Conservation (phyloP, 37 sponge, comb jelly and placozoan genomes). For the Axinella damicornis region DNA sequence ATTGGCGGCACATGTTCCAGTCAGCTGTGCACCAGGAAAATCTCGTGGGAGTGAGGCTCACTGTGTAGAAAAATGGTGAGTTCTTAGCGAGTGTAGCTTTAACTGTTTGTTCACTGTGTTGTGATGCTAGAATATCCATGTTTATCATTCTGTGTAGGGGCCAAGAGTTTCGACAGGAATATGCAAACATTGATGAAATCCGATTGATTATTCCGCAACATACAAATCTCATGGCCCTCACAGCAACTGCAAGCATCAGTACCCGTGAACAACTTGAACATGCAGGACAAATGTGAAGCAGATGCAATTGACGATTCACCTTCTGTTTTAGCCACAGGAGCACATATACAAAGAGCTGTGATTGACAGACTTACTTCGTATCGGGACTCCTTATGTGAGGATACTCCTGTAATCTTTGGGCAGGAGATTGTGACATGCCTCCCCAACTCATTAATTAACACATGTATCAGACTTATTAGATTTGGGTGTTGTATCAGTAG, state of each 20-base stretch:
- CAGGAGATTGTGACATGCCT: no score
- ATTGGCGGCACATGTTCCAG: conserved; percentile 5
- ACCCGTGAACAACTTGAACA: no score
- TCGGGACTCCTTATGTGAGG: no score
- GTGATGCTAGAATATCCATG: background rate
- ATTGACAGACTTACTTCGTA: no score
- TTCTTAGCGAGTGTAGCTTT: background rate
- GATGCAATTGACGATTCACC: no score
- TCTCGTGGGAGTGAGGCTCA: conserved; percentile 4
- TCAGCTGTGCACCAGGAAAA: background rate
- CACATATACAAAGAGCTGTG: no score
- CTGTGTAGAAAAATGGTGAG: conserved; percentile 6
- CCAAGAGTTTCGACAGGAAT: background rate
- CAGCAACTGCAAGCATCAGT: background rate
- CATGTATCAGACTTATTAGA: no score
- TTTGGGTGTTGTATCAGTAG: no score
- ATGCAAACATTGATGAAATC: background rate
- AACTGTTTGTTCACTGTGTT: background rate
- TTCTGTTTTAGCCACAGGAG: no score
- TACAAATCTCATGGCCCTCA: background rate
- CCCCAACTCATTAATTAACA: no score
- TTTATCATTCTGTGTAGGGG: background rate
- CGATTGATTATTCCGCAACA: background rate
- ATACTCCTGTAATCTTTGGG: no score
- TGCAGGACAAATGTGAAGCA: no score